Evolutionary conservation across 2,113 vertebrate genomes (phyloP).

Genomic region (Leucoraja erinaceus): DNA sequence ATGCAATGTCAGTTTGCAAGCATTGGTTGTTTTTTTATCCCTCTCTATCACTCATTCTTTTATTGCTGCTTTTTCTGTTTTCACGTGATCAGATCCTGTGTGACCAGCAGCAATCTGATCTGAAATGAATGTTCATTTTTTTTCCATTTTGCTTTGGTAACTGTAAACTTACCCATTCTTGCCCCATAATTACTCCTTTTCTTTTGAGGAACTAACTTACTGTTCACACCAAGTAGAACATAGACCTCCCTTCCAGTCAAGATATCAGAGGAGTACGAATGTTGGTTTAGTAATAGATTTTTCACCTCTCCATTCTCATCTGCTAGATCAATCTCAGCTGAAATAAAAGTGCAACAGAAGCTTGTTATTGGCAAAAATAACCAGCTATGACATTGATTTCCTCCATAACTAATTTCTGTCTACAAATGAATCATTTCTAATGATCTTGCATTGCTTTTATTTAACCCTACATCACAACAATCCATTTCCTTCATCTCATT

Average conservation of each 20-base stretch:
- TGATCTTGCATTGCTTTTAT: background rate
- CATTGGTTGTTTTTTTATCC: background rate
- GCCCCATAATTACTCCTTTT: background rate
- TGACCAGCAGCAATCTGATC: background rate
- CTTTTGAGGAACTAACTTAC: conserved; percentile 8
- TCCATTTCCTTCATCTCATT: background rate
- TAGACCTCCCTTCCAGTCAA: conserved; percentile 42
- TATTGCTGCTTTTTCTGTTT: background rate
- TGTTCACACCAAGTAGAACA: conserved; percentile 40
- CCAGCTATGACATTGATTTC: background rate
- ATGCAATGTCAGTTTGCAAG: background rate
- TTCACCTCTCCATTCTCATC: conserved; percentile 45
- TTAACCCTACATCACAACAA: background rate
- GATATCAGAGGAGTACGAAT: conserved; percentile 32
- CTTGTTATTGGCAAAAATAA: background rate
- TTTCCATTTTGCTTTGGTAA: background rate
- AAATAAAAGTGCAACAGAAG: background rate
- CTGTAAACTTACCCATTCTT: background rate
- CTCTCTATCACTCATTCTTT: background rate
- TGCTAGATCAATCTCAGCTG: conserved; percentile 44
- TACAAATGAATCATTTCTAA: background rate
- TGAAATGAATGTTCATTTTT: background rate
- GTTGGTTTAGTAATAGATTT: conserved; percentile 44
- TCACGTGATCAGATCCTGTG: background rate
- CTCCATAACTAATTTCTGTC: background rate